phyloP scores from a whole-genome alignment of 2,113 vertebrate genomes.

The Archilochus colubris region DNA sequence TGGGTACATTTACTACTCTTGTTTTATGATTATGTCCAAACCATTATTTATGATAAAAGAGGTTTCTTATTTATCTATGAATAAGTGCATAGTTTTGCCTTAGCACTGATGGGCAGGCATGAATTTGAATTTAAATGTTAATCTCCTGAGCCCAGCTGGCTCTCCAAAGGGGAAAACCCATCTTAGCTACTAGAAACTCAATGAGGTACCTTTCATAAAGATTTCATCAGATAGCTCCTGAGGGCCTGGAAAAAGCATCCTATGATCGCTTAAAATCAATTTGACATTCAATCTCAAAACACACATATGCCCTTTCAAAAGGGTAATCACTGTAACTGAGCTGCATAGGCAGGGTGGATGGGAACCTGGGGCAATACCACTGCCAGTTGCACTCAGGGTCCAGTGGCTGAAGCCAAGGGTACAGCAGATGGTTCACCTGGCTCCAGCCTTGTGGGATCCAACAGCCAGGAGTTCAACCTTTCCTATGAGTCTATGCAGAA shows the following conservation, averaged over 20 bases:
- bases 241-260: neutral
- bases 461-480: neutral
- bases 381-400: fast-evolving
- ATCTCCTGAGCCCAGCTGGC: neutral
- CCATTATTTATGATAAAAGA: neutral
- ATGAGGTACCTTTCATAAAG: neutral
- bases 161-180: neutral
- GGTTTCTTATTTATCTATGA: neutral
- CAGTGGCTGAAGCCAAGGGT: neutral
- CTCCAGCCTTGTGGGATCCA: neutral
- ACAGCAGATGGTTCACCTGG: neutral
- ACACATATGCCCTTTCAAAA: neutral
- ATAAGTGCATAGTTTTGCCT: neutral
- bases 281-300: neutral
- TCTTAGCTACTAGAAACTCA: neutral
- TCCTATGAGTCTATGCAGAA: neutral
- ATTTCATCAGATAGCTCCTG: neutral
- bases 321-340: neutral
- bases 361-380: fast-evolving
- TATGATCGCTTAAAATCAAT: constrained; percentile 25
- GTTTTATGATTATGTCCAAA: neutral
- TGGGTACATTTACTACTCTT: neutral
- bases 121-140: neutral
- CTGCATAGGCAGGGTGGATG: neutral
- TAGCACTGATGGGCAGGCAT: neutral